phyloP scores from a whole-genome alignment of 2,797 vertebrate genomes.

The Gallinago solitaria region DNA sequence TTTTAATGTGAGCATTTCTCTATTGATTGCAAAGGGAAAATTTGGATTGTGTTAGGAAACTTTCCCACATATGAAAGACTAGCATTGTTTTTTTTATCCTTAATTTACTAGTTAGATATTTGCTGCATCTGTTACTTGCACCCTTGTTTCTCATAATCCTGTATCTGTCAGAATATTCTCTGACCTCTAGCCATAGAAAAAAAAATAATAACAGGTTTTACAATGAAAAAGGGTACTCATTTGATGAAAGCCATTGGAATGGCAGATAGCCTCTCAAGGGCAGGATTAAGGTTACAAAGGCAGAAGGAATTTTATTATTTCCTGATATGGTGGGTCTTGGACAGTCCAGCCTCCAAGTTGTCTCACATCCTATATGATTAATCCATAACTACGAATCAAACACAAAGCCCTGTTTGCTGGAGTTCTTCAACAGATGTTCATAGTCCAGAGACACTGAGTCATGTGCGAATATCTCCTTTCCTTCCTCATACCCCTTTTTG shows the following conservation, averaged over 20 bases:
- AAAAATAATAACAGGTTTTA: slow-evolving; percentile 5
- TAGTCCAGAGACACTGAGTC: not conserved
- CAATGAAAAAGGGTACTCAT: not conserved
- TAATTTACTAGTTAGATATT: not conserved
- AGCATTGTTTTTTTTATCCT: not conserved
- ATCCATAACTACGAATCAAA: not conserved
- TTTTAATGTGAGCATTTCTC: not conserved
- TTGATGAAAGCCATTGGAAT: not conserved
- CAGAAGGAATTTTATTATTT: not conserved
- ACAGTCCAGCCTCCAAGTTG: not conserved
- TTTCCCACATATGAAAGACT: not conserved
- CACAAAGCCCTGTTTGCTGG: fast-evolving
- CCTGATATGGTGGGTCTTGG: not conserved
- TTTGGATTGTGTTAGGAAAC: not conserved
- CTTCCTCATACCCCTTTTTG: not conserved
- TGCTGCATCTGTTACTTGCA: not conserved
- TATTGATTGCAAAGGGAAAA: not conserved
- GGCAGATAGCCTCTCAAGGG: not conserved
- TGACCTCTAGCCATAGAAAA: not conserved
- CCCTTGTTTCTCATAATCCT: not conserved
- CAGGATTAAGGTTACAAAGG: not conserved
- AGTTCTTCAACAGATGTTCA: not conserved
- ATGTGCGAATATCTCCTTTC: not conserved
- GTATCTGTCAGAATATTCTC: not conserved
- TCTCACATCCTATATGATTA: not conserved